Percentiles rank a stretch among this genome's conserved stretches.
Evolutionary conservation across 2,113 vertebrate genomes (phyloP).

Genomic region (Papio anubis): DNA sequence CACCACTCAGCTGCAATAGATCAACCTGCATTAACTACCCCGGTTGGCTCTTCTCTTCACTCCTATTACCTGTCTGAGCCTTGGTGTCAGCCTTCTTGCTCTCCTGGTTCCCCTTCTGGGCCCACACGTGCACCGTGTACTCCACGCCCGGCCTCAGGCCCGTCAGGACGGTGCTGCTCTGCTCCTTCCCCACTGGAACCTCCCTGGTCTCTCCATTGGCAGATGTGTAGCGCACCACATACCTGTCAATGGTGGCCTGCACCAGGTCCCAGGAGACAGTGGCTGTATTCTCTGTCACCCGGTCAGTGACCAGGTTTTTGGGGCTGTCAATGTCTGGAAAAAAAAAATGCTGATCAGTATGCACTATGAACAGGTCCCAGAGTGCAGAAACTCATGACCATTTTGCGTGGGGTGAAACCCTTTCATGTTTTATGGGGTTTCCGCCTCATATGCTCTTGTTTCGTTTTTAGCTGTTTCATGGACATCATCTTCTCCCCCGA

Average conservation of each 20-base stretch:
- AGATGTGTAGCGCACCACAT: conserved; percentile 85
- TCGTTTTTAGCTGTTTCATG: background rate
- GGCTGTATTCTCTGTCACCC: conserved; percentile 86
- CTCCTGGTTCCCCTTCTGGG: conserved; percentile 80
- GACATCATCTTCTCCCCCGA: background rate
- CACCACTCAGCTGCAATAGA: background rate
- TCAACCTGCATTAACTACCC: background rate
- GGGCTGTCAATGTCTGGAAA: conserved; percentile 82
- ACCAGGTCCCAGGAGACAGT: conserved; percentile 83
- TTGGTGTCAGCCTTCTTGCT: conserved; percentile 83
- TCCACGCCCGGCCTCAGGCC: conserved; percentile 82
- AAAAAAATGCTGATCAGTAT: background rate
- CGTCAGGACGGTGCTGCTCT: conserved; percentile 76
- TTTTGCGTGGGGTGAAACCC: background rate
- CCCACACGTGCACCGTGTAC: conserved; percentile 83
- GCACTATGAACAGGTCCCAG: background rate
- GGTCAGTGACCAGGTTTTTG: conserved; percentile 79
- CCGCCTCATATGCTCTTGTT: background rate
- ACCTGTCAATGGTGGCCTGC: conserved; percentile 85
- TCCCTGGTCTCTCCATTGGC: conserved; percentile 81
- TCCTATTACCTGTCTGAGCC: conserved; percentile 84
- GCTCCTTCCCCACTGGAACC: conserved; percentile 78
- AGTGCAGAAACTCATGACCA: background rate
- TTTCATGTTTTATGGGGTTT: background rate
- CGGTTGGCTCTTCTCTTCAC: background rate